Evolutionary conservation across 2,888 invertebrate species (phyloP), one percentile per base, ranked within the genome.

Genomic region (Platycheirus albimanus): DNA sequence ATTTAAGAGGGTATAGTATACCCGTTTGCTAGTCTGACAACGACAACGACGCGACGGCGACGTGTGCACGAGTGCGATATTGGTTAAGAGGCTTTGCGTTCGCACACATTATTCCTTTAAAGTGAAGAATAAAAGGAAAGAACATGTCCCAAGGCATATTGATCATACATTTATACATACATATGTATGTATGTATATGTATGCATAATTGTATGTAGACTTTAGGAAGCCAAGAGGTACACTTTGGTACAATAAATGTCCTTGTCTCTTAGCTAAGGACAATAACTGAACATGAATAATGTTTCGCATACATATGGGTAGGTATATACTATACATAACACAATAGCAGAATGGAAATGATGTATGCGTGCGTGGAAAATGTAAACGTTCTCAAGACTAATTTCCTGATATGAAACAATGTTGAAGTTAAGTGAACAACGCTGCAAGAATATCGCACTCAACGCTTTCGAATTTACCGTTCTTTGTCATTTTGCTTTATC

Each of bases 391-490:
- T 28, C 11, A 45, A 15, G 61, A 71, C 80, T 76, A 71, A 81
- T 81, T 81, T 76, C 80, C 70, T 71, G 76, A 70, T 75, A 70
- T 28, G 61, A 76, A 76, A 76, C 71, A 81, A 67, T 70, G 58
- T 41, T 17, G 70, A 75, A 70, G 69, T 52, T 61, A 67, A 80
- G 70, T 80, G 80, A 80, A 33, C 75, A 76, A 61, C 45, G 64
- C 58, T 75, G 66, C 75, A 75, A 72, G 70, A 52, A 61, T 78
- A 52, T 63, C 24, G 11, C 58, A 58, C 74, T 79, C 47, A 63
- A 24, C 52, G 45, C 54, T 66, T 72, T 51, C 19, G 52, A 78
- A 72, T 66, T 64, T 38, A 24, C 64, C 58, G 15, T 58, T 61
- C n/a, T n/a, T 47, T 38, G 49, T 51, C 10, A 30, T 52, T 61